Conservation (phyloP, 2,113 vertebrate genomes). For the Lota lota region DNA sequence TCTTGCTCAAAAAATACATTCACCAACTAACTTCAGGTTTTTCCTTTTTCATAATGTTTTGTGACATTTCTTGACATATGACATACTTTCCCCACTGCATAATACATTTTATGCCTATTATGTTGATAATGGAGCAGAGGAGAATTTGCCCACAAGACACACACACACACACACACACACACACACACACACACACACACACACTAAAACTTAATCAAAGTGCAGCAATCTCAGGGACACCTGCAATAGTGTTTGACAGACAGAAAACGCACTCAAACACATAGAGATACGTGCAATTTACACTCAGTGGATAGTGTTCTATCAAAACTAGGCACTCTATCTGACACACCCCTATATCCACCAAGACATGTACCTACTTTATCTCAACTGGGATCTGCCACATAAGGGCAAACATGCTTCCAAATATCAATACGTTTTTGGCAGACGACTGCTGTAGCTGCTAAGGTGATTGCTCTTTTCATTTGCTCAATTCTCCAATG, state of each 20-base stretch:
- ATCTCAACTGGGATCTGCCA: conserved; percentile 2
- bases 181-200: neutral
- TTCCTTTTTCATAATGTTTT: too few species aligned
- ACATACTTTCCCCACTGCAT: too few species aligned
- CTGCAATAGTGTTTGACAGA: neutral
- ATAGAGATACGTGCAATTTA: too few species aligned
- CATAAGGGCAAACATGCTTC: neutral
- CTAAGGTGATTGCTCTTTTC: neutral
- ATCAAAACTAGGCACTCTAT: conserved; percentile 1
- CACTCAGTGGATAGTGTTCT: too few species aligned
- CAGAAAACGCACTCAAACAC: neutral
- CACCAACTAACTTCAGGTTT: too few species aligned
- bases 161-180: too few species aligned
- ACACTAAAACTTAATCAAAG: neutral
- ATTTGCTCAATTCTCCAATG: neutral
- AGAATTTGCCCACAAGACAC: too few species aligned
- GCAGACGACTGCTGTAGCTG: conserved; percentile 8
- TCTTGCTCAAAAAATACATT: neutral
- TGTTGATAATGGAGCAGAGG: too few species aligned
- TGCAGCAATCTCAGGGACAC: neutral
- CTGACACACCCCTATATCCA: conserved; percentile 2
- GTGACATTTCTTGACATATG: too few species aligned
- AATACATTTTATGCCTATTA: too few species aligned
- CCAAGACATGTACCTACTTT: conserved; percentile 2
- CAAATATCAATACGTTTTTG: conserved; percentile 17